Evolutionary conservation across 2,888 invertebrate genomes (phyloP), one percentile per base, ranked within the genome.

Genomic region (Melinopterus prodromus): DNA sequence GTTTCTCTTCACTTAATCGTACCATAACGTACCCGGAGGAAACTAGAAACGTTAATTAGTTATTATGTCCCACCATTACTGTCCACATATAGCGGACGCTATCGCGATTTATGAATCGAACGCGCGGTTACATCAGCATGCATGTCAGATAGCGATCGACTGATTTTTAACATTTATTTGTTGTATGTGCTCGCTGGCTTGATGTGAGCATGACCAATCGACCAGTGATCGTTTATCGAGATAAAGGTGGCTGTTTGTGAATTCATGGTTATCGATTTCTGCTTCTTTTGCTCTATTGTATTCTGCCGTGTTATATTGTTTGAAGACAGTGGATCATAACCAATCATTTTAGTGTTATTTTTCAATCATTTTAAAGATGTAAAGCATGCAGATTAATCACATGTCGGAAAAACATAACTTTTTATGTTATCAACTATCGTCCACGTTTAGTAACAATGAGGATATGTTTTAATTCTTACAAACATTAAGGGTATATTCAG

Each of bases 251-350:
- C 53, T 53, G 7, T 53, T 53, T 53, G 53, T 53, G 53, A 72
- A 72, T 72, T 72, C 16, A 72, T 72, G 72, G 72, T 72, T 72
- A 15, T 16, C 72, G 15, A 72, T 26, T 72, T 72, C 35, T 16
- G 36, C 35, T n/a, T 26, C 72, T 36, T 72, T 16, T 36, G n/a
- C 35, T 9, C 71, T 26, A 71, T 26, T 16, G 16, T 16, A 9
- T 16, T 16, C 9, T 14, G 16, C 71, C 16, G 71, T 71, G 16
- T 26, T 71, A 26, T 71, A 71, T 26, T 16, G 16, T 71, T 71
- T 26, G 71, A 71, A 71, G 26, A 26, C 26, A 26, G 26, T 26
- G 26, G 26, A 26, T 1, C 26, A 26, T 26, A 26, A 26, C 26
- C 26, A 26, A 26, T 26, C 26, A 26, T 26, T 26, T 26, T 26